Conservation (phyloP, 37 sponge, comb jelly and placozoan genomes). For the Agelas oroides region DNA sequence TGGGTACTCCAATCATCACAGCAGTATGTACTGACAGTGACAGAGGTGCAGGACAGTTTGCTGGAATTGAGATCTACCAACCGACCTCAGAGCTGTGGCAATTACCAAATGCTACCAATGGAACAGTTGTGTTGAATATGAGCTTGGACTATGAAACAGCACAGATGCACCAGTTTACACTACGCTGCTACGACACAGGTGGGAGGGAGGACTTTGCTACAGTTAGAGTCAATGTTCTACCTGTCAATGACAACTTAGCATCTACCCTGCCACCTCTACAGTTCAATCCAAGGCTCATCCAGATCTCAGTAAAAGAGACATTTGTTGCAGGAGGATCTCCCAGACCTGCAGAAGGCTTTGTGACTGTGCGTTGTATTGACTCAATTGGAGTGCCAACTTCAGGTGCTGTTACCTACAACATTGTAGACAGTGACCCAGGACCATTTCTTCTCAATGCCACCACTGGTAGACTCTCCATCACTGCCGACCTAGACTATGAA, state of each 20-base stretch:
- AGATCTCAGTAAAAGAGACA: too few relatives aligned
- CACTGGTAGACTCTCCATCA: conserved; percentile 21
- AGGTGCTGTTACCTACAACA: neutral
- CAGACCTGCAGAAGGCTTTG: neutral
- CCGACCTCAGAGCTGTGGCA: neutral
- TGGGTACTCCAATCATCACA: conserved; percentile 9
- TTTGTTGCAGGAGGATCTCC: too few relatives aligned
- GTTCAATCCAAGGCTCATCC: too few relatives aligned
- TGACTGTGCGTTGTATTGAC: neutral
- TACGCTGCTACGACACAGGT: conserved; percentile 14
- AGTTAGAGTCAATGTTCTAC: conserved; percentile 18
- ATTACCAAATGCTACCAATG: neutral
- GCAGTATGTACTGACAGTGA: conserved; percentile 41
- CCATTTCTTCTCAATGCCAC: conserved; percentile 14
- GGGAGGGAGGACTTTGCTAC: neutral
- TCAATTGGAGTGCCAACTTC: neutral
- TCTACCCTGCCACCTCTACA: too few relatives aligned
- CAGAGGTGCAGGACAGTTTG: conserved; percentile 8
- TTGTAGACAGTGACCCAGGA: neutral
- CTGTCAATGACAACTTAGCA: conserved; percentile 68
- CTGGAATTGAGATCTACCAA: conserved; percentile 1
- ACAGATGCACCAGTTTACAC: neutral
- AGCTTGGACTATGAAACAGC: conserved; percentile 11
- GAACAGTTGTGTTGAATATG: neutral
- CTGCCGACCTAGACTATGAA: conserved; percentile 16